phyloP scores from a whole-genome alignment of 2,113 vertebrate genomes.

The Probosciger aterrimus region DNA sequence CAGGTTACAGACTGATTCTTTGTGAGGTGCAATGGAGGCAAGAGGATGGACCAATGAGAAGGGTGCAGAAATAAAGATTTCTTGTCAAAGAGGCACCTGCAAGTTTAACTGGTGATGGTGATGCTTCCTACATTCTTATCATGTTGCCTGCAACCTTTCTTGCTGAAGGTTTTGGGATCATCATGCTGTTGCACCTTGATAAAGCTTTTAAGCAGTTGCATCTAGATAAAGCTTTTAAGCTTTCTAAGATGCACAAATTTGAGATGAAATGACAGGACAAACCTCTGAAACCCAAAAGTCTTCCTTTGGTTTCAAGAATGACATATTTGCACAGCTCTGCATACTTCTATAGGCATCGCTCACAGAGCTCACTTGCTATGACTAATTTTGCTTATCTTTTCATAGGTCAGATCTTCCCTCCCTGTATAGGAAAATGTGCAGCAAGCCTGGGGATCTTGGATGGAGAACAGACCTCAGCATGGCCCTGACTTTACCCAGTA shows the following conservation, averaged over 20 bases:
- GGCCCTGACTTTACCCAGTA: background rate
- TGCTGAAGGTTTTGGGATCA: background rate
- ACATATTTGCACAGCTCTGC: background rate
- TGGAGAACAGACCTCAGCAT: background rate
- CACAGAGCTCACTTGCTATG: background rate
- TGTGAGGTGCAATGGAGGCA: rapidly evolving
- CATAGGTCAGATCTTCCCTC: background rate
- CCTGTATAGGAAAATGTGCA: background rate
- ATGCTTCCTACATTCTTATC: background rate
- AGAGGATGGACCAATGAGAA: background rate
- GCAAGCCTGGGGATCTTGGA: background rate
- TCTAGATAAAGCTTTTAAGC: background rate
- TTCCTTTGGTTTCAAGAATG: background rate
- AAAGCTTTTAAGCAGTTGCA: background rate
- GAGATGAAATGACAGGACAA: background rate
- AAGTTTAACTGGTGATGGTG: background rate
- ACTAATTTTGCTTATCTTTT: background rate
- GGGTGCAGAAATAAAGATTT: background rate
- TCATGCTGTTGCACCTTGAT: background rate
- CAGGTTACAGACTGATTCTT: background rate
- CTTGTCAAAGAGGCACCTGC: background rate
- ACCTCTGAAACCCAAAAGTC: background rate
- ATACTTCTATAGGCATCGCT: background rate
- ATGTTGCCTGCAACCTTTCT: background rate
- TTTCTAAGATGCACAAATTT: background rate